These are phyloP conservation scores for Morelia viridis DNA, from an alignment of 2,797 vertebrate genomes.

Conservation along the genomic window DNA sequence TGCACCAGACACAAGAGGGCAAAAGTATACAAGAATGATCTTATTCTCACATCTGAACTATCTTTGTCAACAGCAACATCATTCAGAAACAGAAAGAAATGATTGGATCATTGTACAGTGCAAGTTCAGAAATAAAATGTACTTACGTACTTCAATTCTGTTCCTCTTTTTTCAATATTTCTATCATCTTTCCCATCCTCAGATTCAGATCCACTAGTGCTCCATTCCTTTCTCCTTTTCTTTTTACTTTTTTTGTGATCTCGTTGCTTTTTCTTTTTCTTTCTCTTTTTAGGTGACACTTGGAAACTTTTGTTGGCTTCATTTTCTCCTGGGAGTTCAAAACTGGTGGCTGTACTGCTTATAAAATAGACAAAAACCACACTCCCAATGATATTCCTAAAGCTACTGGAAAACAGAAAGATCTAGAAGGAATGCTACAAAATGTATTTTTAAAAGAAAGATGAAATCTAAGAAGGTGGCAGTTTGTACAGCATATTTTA, in stretches of 20 bases:
- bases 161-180: slow-evolving; percentile 61
- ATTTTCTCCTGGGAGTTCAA: slow-evolving; percentile 65
- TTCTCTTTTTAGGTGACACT: slow-evolving; percentile 73
- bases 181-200: slow-evolving; percentile 57
- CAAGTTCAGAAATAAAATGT: slow-evolving; percentile 18
- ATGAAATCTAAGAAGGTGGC: neutral
- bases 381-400: neutral
- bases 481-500: neutral
- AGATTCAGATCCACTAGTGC: slow-evolving; percentile 73
- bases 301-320: slow-evolving; percentile 48
- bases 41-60: neutral
- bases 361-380: slow-evolving; percentile 33
- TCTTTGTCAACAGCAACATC: neutral
- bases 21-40: neutral
- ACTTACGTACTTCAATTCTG: slow-evolving; percentile 62
- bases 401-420: neutral
- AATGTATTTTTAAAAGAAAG: neutral
- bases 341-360: slow-evolving; percentile 63
- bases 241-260: slow-evolving; percentile 76
- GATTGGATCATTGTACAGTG: slow-evolving; percentile 2
- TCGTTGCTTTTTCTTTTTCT: slow-evolving; percentile 82
- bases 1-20: neutral
- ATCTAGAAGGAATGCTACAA: neutral
- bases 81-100: slow-evolving; percentile 22
- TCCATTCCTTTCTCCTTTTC: slow-evolving; percentile 62